Base-by-base conservation (phyloP, 2,113 vertebrate genomes). In the Thunnus thynnus region DNA sequence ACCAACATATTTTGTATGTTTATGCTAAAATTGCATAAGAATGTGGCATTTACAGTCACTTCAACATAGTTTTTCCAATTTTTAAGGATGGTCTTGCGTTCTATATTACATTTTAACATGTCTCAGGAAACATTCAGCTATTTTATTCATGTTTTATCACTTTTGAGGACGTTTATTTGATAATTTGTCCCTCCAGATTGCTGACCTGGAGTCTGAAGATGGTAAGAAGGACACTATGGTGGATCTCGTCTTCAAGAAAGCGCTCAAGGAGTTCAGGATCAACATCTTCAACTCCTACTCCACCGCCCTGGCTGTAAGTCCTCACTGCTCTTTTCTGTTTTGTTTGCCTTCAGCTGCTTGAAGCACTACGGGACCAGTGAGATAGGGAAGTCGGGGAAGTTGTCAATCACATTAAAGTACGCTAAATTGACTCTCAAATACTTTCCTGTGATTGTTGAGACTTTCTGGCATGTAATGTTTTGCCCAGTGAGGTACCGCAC, bases 261-360 rank as follows among this genome's bases (percentile, higher is more conserved):
- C 98, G 0, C 92, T 99, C 74, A 98, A 97, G 91, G 98, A 99
- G 93, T 99, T 99, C 93, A 96, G 98, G 51, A 94, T 99, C 80
- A 99, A 99, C 91, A 98, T 99, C 92, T 99, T 99, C 91, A 98
- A 97, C 93, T 98, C 97, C 27, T 99, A 99, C 86, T 99, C 97
- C 72, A 98, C 98, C 0, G 97, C 97, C 0, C 87, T 99, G 86
- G 96, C 97, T 0, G 97, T 99, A 86, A 95, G 97, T 95, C 56
- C 5, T 20, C 13, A 0, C 13, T 22, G 4, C 25, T 17, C 1
- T 62, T 68, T 30, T 7, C 10, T 30, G 4, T 20, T 13, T 13
- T 10, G 17, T 25, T 83, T 66, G 18, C 61, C 16, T 16, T 71
- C 18, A 20, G n/a, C 47, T 47, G 18, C 10, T 7, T 25, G 2